These are phyloP conservation scores for Ridgeia piscesae DNA, from an alignment of 1,140 invertebrate species.

Conservation along the genomic window DNA sequence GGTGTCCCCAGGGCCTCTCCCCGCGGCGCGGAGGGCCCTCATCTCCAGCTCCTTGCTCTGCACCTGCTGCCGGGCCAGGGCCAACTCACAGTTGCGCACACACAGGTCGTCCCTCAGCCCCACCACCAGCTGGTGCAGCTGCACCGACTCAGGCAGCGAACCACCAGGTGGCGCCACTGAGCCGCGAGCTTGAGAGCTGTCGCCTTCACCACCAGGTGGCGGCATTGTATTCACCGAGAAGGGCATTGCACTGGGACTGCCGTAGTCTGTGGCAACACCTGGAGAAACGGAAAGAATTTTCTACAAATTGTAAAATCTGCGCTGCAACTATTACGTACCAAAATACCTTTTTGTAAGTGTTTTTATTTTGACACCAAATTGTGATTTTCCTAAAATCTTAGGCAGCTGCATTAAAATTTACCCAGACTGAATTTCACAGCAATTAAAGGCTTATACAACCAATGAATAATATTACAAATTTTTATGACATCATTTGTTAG, in stretches of 20 bases:
- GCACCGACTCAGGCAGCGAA: background rate
- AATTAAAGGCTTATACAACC: no score
- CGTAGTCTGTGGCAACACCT: background rate
- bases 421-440: no score
- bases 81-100: background rate
- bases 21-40: background rate
- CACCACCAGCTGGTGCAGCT: background rate
- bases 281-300: background rate
- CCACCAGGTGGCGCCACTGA: background rate
- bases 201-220: background rate
- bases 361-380: no score
- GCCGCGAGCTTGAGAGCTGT: background rate
- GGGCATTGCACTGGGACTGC: background rate
- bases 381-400: no score
- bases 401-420: no score
- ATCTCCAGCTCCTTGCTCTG: constrained; percentile 6
- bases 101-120: background rate
- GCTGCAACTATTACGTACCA: no score
- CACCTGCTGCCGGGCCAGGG: background rate
- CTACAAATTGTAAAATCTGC: no score
- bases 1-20: background rate
- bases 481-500: no score
- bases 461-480: no score
- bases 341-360: no score
- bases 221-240: background rate